phyloP scores from a whole-genome alignment of 2,888 invertebrate species.

The Cactoblastis cactorum region DNA sequence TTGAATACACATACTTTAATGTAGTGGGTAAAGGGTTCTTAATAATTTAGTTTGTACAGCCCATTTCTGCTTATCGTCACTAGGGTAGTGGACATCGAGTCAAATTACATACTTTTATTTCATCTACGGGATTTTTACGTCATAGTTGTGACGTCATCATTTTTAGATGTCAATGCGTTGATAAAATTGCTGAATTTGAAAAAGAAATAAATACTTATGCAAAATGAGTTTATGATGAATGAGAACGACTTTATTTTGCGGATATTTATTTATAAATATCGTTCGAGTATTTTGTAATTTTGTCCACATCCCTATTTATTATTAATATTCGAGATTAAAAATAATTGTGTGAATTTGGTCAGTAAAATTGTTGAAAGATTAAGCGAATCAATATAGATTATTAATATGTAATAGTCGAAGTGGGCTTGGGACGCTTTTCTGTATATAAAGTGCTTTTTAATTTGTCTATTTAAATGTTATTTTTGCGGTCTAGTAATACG shows the following conservation, averaged over 20 bases:
- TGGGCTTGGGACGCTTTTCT: slow-evolving; percentile 11
- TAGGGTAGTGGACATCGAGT: too few relatives aligned
- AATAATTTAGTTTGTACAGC: slow-evolving; percentile 23
- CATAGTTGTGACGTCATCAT: too few relatives aligned
- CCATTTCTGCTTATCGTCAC: slow-evolving; percentile 29
- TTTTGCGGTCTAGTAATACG: slow-evolving; percentile 1
- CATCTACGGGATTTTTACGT: too few relatives aligned
- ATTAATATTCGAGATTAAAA: neutral
- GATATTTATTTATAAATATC: neutral
- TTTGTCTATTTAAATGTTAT: neutral
- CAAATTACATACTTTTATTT: too few relatives aligned
- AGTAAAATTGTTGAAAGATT: too few relatives aligned
- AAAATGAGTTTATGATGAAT: too few relatives aligned
- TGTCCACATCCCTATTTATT: too few relatives aligned
- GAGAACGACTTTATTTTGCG: too few relatives aligned
- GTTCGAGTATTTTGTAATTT: neutral
- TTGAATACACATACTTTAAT: slow-evolving; percentile 20
- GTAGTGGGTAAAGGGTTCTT: slow-evolving; percentile 33
- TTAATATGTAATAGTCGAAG: neutral
- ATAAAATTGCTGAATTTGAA: too few relatives aligned
- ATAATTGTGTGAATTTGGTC: neutral
- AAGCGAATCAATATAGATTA: neutral
- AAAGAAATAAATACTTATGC: too few relatives aligned
- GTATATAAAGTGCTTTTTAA: slow-evolving; percentile 2
- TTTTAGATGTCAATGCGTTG: too few relatives aligned